Base-by-base conservation (phyloP, 2,797 vertebrate genomes). In the Lutjanus argentimaculatus region DNA sequence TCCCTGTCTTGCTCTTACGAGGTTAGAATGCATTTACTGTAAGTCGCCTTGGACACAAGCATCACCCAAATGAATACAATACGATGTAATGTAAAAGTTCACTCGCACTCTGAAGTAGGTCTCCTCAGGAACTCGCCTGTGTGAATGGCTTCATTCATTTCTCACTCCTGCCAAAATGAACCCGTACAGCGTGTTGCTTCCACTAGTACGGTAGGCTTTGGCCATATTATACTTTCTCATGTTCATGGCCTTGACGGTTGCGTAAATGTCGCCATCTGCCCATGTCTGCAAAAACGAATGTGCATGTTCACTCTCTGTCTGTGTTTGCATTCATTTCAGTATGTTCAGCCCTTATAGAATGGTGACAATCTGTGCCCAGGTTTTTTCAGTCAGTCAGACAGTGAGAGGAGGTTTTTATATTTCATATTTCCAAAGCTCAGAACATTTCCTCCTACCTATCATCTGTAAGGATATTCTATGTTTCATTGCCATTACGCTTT, bases 151-250 rank as follows among this genome's bases (percentile, higher is more conserved):
- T 45, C 16, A 49, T 67, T 67, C 16, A n/a, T 73, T 72, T 58
- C 46, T 67, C 40, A 36, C 7, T 67, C 62, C 63, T 12, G 67
- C 48, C 70, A 58, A 80, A 66, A 82, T 66, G n/a, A 79, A 53
- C 40, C 16, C 40, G 49, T 57, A 8, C 25, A 67, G 40, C 21
- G 30, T 4, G 17, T 68, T 45, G 53, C 52, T 43, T 61, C 17
- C 43, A 72, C 25, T 58, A 56, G 45, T 3, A 3, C 12, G 56
- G 40, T 64, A n/a, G 3, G 12, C 9, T 67, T 51, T 19, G 48
- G 52, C 53, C 14, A 22, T 65, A 69, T 73, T 46, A 58, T n/a
- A 36, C 16, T 17, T 65, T 36, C 10, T 21, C 45, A 17, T 4
- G 13, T 19, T 22, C 22, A 13, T 17, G 22, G 22, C 21, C 12